Percentiles rank a stretch among this genome's conserved stretches.
Conservation (phyloP, 2,797 vertebrate species). For the Bufotes viridis region DNA sequence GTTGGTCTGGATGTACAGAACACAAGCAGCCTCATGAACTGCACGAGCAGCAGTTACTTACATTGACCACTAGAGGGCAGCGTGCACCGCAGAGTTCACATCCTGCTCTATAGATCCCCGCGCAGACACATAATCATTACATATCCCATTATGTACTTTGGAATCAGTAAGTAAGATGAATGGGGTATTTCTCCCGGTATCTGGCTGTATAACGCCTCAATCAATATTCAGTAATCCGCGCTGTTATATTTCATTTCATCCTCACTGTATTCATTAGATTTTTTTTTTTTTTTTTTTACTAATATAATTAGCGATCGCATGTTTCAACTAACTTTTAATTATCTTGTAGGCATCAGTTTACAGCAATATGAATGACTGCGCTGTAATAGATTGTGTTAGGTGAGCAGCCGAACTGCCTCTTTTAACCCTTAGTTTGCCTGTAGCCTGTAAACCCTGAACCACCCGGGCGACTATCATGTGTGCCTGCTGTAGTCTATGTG, state of each 20-base stretch:
- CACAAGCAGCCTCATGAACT: neutral
- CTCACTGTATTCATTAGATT: constrained; percentile 28
- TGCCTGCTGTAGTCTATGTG: too few species aligned
- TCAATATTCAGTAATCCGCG: constrained; percentile 41
- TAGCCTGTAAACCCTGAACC: neutral
- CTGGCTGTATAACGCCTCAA: constrained; percentile 22
- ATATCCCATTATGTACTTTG: constrained; percentile 25
- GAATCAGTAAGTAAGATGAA: constrained; percentile 53
- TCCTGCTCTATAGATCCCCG: neutral
- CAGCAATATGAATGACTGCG: constrained; percentile 32
- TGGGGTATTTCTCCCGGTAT: neutral
- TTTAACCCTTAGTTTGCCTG: constrained; percentile 4
- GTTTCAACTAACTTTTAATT: constrained; percentile 43
- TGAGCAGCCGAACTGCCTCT: neutral
- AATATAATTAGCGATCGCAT: constrained; percentile 40
- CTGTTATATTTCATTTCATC: constrained; percentile 32
- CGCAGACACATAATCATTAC: constrained; percentile 40
- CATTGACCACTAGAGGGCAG: constrained; percentile 41
- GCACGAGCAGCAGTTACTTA: neutral
- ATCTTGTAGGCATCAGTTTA: constrained; percentile 34
- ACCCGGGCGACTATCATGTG: neutral
- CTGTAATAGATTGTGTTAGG: constrained; percentile 14
- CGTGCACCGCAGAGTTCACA: neutral
- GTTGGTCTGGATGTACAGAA: too few species aligned
- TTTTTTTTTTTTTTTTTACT: constrained; percentile 38